Percentiles rank a stretch among this genome's conserved stretches.
These are phyloP conservation scores for Formica exsecta DNA, from an alignment of 1,140 invertebrate species.

Conservation along the genomic window DNA sequence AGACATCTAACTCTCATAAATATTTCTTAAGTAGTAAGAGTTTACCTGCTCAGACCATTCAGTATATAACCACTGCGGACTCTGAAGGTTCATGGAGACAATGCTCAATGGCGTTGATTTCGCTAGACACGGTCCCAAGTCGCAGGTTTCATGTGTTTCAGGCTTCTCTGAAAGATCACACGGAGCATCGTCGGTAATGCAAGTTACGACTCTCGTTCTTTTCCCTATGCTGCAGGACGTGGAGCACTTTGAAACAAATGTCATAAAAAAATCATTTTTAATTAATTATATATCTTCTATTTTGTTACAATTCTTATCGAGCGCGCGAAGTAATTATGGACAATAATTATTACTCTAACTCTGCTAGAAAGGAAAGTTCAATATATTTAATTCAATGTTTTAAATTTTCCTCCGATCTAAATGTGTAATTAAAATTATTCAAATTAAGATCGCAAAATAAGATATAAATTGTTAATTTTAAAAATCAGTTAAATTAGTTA, in stretches of 20 bases:
- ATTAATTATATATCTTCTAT: not conserved
- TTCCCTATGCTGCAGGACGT: constrained; percentile 77
- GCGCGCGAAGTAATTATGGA: too few species aligned
- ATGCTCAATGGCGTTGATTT: constrained; percentile 54
- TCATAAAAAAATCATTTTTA: not conserved
- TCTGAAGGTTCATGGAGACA: constrained; percentile 58
- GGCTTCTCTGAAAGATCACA: constrained; percentile 76
- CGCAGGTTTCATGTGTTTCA: constrained; percentile 74
- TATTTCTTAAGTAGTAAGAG: not conserved
- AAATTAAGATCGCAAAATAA: too few species aligned
- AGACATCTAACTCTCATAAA: not conserved
- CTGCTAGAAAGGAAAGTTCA: too few species aligned
- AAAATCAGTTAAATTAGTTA: too few species aligned
- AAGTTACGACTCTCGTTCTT: constrained; percentile 75
- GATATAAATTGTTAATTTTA: too few species aligned
- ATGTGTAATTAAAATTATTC: too few species aligned
- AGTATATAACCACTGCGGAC: constrained; percentile 78
- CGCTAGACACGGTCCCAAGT: constrained; percentile 70
- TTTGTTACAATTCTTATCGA: too few species aligned
- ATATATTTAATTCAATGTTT: too few species aligned
- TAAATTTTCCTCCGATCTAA: too few species aligned
- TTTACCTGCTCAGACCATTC: constrained; percentile 80
- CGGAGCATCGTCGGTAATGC: constrained; percentile 66
- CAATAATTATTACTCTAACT: too few species aligned
- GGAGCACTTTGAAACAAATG: constrained; percentile 76